Base-by-base conservation (phyloP, 2,888 invertebrate species). In the Oxyteleia sp. region DNA sequence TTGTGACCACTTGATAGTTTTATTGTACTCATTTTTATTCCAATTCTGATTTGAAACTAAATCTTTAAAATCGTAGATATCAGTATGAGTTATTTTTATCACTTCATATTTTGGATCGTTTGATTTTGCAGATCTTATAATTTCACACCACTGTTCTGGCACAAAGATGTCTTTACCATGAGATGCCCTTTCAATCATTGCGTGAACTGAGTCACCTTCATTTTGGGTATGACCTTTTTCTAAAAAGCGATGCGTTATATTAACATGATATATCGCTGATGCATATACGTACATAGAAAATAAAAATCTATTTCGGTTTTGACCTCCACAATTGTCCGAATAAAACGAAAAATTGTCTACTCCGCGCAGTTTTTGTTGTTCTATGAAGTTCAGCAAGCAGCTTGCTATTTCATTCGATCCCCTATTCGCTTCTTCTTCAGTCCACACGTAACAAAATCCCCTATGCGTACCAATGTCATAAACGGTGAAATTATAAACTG, bases 141-240 rank as follows among this genome's bases (percentile, higher is more conserved):
- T 64, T 8, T 26, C 15, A 18, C 35, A 16, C 79, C 84, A 84
- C 18, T 84, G 64, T 23, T 74, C 53, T 11, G 32, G 32, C 8
- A 32, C 32, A 32, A 32, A 32, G 8, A 32, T 32, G 8, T 32
- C 32, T 32, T 32, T 32, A 32, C 8, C 4, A 1, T 32, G 8
- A 32, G 32, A 32, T 32, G 32, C 32, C 10, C 29, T 74, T 51
- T 63, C 74, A 26, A 74, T 63, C n/a, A 23, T 26, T 4, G 53
- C 49, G 16, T 51, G 49, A 32, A 86, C 29, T 53, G 85, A 85
- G 32, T 85, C 84, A 8, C 81, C 84, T 66, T 85, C 72, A 51
- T 84, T 84, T 69, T 87, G 78, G 43, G 85, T 85, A 16, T 85
- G 84, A 13, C 81, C 81, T 47, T 68, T 74, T 41, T 84, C 84